phyloP scores from a whole-genome alignment of 2,113 vertebrate genomes.

The Grammomys surdaster region DNA sequence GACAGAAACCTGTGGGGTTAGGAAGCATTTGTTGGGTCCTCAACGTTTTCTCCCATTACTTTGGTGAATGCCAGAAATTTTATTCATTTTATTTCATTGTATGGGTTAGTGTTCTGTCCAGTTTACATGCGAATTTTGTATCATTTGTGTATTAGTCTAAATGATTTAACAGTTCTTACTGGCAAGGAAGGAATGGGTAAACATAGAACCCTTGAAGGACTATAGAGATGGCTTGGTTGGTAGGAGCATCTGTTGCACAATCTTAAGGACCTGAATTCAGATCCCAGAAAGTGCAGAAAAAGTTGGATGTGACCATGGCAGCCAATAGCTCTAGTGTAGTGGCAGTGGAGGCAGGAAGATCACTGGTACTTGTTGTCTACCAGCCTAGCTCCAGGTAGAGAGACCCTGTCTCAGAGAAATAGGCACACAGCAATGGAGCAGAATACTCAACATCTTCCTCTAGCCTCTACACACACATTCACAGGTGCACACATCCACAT shows the following conservation, averaged over 20 bases:
- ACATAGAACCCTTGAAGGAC: neutral
- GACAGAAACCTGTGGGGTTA: neutral
- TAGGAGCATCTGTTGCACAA: neutral
- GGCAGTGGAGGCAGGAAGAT: neutral
- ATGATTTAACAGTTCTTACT: neutral
- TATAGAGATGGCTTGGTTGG: no score
- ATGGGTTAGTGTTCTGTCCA: neutral
- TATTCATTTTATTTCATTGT: neutral
- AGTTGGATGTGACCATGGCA: neutral
- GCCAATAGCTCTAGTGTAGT: neutral
- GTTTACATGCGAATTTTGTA: neutral
- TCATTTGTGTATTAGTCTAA: slow-evolving; percentile 32
- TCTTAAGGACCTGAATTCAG: neutral
- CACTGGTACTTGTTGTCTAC: neutral
- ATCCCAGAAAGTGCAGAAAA: neutral
- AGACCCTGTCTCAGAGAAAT: neutral
- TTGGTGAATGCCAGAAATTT: neutral
- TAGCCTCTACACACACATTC: neutral
- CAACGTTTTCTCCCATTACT: neutral
- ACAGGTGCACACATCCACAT: neutral
- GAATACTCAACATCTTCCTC: neutral
- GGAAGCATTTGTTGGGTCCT: neutral
- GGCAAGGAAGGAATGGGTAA: neutral
- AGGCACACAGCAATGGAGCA: neutral
- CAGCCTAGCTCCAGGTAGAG: neutral